Evolutionary conservation across 2,888 invertebrate species (phyloP), one percentile per base, ranked within the genome.

Genomic region (Mycalesis mineus): DNA sequence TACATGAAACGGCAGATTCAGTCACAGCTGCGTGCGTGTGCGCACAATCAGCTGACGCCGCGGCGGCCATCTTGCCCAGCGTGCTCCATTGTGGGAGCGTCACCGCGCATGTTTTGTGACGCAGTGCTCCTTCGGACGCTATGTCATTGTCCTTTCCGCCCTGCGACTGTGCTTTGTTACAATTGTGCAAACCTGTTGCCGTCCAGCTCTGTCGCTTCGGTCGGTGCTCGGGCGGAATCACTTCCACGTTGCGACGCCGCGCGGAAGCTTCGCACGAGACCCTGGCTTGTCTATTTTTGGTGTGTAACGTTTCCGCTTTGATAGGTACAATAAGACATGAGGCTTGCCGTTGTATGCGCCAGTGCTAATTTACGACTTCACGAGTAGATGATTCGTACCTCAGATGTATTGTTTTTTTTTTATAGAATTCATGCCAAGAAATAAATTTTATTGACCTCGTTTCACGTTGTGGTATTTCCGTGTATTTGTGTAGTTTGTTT

Each of bases 51-150:
- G 89, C 89, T 89, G 89, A 88, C 84, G 82, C 58, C 67, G 73
- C 75, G 80, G 75, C 86, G 74, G 88, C 88, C 88, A 89, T 89
- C 84, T 89, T 89, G 82, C 79, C 72, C 75, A 82, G 81, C 79
- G 83, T 80, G 81, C 71, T 75, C 74, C 73, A 77, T 79, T 80
- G 76, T 81, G 71, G 80, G 73, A 73, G 83, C 88, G 88, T 88
- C 88, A 88, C 80, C 81, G 78, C 81, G 75, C 74, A 68, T 69
- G 75, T 71, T 69, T 22, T 70, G 75, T 87, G 85, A 86, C 86
- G 88, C 80, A 72, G 76, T 77, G 73, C 80, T 79, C 74, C 74
- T 78, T 73, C 74, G 76, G 77, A 82, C 75, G 74, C 75, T 80
- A 84, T 82, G 87, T 84, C 86, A 86, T 85, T 86, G 83, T 87